Base-by-base conservation (phyloP, 1,140 invertebrate genomes). In the Copidosoma floridanum region DNA sequence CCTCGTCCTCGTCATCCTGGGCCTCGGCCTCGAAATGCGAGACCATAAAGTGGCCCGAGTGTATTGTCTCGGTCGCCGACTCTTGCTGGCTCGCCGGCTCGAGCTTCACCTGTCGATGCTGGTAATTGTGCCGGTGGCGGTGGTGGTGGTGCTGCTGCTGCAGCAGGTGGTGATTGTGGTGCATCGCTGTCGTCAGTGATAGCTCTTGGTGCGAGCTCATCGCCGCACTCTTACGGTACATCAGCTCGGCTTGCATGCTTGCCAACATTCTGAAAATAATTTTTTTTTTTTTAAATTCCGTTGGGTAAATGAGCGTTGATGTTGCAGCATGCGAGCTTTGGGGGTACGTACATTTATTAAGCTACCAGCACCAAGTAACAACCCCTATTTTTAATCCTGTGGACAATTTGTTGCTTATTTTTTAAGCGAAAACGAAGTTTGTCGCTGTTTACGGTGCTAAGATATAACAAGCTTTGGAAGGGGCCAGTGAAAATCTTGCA, bases 1-100 rank as follows among this genome's bases (percentile, higher is more conserved):
- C 81, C 71, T 90, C 87, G 71, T 93, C 91, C 70, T 94, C 92
- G 71, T 93, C 91, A 72, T 94, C 92, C 75, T 94, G 91, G 23
- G 86, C 90, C 75, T 95, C 92, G 27, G 93, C 92, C 78, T 97
- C 94, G 81, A 98, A 95, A 77, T 95, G 88, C 44, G 94, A 97
- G 38, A 98, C 89, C 96, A 98, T 98, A 80, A 98, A 98, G 78
- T 98, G 95, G 20, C 96, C 96, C 68, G 94, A 97, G 77, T 98
- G 95, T 69, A 98, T 98, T 1, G 89, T 86, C 77, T 95, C 93
- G n/a, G n/a, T n/a, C 20, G 77, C 65, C 8, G 71, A 70, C 46
- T 78, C 75, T 3, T 67, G 68, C 4, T 35, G n/a, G n/a, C n/a
- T n/a, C n/a, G n/a, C 12, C n/a, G n/a, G 21, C 27, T 1, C 38